Evolutionary conservation across 2,113 vertebrate genomes (phyloP).

Genomic region (Burhinus bistriatus): DNA sequence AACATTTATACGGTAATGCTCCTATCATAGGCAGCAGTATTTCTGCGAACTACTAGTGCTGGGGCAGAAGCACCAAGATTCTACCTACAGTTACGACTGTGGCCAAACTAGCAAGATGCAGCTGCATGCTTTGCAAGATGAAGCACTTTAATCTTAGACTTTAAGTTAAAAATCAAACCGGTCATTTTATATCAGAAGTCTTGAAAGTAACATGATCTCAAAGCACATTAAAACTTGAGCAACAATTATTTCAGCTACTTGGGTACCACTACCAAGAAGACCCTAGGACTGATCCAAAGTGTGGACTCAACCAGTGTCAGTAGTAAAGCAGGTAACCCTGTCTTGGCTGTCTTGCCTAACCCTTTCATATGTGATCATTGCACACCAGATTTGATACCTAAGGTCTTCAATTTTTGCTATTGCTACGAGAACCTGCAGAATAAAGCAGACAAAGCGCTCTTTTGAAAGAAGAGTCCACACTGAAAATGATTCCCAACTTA

Average conservation of each 20-base stretch:
- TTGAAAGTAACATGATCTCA: neutral
- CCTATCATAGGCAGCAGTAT: neutral
- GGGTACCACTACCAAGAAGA: neutral
- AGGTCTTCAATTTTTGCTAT: neutral
- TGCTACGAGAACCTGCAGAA: neutral
- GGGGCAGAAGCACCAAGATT: neutral
- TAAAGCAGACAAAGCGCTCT: neutral
- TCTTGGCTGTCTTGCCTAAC: neutral
- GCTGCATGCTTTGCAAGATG: neutral
- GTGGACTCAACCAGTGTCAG: neutral
- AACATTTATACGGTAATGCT: neutral
- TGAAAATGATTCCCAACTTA: neutral
- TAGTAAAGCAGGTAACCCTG: neutral
- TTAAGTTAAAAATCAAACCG: neutral
- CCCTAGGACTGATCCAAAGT: neutral
- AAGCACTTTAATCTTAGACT: neutral
- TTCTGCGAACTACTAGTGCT: neutral
- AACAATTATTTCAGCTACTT: neutral
- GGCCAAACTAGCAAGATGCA: neutral
- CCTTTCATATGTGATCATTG: neutral
- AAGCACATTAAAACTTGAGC: neutral
- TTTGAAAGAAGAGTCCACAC: neutral
- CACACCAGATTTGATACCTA: neutral
- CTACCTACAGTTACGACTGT: neutral
- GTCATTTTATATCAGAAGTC: neutral